Evolutionary conservation across 2,113 vertebrate species (phyloP).

Genomic region (Cavia porcellus): DNA sequence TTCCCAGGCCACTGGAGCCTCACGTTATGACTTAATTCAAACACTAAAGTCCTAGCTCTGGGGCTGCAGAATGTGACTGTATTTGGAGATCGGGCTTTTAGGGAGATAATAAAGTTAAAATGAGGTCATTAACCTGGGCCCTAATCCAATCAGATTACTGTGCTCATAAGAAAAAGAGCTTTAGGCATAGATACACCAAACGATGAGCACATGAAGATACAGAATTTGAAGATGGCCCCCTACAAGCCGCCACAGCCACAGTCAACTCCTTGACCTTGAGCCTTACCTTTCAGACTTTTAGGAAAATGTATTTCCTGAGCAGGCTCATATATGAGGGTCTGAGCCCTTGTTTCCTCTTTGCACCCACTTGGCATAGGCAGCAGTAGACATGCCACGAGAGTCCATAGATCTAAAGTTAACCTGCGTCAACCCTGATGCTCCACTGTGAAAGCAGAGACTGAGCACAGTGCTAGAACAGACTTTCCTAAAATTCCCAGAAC

Average conservation of each 20-base stretch:
- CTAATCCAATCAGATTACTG: neutral
- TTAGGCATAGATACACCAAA: neutral
- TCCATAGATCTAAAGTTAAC: neutral
- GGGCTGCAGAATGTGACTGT: neutral
- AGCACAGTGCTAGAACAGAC: neutral
- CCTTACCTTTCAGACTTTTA: neutral
- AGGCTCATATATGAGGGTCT: too few relatives aligned
- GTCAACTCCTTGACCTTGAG: neutral
- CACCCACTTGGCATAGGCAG: neutral
- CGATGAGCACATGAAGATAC: fast-evolving
- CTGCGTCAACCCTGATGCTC: neutral
- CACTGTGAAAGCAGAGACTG: neutral
- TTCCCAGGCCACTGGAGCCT: neutral
- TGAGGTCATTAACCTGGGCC: neutral
- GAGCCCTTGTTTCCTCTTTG: neutral
- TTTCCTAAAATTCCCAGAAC: neutral
- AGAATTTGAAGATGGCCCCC: neutral
- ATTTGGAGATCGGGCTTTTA: neutral
- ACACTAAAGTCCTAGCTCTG: neutral
- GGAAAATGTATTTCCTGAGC: neutral
- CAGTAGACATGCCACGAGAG: neutral
- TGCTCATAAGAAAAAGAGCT: neutral
- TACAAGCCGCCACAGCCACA: neutral
- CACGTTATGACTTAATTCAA: too few relatives aligned
- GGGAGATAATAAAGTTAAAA: neutral